phyloP scores from a whole-genome alignment of 2,113 vertebrate species.

The Vireo altiloquus region DNA sequence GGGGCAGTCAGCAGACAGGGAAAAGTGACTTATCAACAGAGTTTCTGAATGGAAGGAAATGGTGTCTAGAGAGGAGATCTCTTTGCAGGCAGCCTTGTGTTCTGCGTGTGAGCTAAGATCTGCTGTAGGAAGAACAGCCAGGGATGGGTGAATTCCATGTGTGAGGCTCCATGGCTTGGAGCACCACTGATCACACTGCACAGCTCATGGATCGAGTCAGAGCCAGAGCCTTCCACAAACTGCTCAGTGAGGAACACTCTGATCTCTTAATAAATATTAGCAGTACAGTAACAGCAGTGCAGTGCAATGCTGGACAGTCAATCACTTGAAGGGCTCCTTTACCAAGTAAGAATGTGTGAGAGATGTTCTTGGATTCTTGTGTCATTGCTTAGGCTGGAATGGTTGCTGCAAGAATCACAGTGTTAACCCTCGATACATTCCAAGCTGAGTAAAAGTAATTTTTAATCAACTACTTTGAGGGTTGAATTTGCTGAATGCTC shows the following conservation, averaged over 20 bases:
- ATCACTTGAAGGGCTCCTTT: neutral
- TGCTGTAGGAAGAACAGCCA: neutral
- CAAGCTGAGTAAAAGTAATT: neutral
- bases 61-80: neutral
- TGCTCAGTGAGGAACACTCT: neutral
- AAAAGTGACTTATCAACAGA: neutral
- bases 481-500: neutral
- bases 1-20: neutral
- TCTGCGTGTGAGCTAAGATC: neutral
- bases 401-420: neutral
- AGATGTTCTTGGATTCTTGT: neutral
- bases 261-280: neutral
- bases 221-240: neutral
- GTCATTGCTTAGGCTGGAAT: neutral
- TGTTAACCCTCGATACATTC: neutral
- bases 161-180: neutral
- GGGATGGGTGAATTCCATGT: neutral
- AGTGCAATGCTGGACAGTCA: neutral
- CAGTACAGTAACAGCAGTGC: neutral
- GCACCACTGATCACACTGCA: neutral
- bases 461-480: neutral
- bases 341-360: neutral
- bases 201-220: neutral
- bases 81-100: neutral
- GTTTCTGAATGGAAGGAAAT: neutral